Percentiles rank a stretch among this genome's conserved stretches.
Conservation (phyloP, 2,888 invertebrate species). For the Kryphioiulus occultus region DNA sequence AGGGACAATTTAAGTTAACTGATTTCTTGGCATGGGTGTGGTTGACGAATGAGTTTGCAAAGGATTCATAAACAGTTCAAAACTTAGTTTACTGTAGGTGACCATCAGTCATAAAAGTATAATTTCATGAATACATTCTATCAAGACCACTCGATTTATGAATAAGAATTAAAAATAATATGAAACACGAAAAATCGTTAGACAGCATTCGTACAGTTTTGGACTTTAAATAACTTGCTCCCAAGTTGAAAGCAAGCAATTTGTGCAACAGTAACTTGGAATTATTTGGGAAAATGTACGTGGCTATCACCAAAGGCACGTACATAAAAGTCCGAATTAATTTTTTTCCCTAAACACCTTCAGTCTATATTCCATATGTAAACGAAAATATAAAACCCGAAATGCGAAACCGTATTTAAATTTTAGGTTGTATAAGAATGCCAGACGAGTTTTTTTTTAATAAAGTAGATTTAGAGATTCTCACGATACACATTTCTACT, state of each 20-base stretch:
- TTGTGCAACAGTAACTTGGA: background rate
- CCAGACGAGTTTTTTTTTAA: background rate
- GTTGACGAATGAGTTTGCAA: no score
- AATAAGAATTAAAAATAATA: no score
- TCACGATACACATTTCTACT: background rate
- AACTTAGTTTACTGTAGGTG: no score
- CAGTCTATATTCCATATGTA: background rate
- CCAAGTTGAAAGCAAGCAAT: background rate
- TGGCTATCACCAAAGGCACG: background rate
- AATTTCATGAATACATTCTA: no score
- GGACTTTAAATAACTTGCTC: no score
- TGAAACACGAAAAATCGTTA: no score
- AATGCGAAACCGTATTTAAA: background rate
- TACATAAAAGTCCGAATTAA: constrained; percentile 6
- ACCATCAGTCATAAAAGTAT: no score
- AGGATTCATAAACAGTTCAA: no score
- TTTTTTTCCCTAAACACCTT: background rate
- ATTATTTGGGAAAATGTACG: background rate
- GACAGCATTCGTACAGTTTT: no score
- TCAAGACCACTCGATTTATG: no score
- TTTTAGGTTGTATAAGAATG: background rate
- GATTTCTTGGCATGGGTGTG: no score
- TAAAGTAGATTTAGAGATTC: constrained; percentile 22
- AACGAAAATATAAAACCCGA: background rate
- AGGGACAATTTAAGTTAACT: no score